Conservation (phyloP, 2,888 invertebrate genomes). For the Adineta ricciae region DNA sequence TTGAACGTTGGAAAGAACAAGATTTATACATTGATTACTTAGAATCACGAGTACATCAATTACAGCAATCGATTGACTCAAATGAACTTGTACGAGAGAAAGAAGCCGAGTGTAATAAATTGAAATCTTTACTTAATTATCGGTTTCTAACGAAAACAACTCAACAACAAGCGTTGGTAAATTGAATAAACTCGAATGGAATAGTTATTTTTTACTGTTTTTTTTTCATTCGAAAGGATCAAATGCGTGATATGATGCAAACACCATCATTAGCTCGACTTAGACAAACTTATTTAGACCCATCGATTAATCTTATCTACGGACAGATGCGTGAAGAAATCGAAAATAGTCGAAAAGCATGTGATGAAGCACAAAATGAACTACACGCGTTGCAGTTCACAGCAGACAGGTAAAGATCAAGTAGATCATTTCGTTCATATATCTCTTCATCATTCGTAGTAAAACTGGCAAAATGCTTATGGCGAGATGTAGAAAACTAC, state of each 20-base stretch:
- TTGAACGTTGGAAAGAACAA: background rate
- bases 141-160: background rate
- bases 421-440: no score
- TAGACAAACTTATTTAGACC: constrained; percentile 76
- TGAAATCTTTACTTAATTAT: background rate
- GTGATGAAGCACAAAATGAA: constrained; percentile 94
- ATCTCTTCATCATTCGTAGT: background rate
- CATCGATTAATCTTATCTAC: constrained; percentile 84
- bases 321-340: constrained; percentile 80
- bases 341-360: constrained; percentile 72
- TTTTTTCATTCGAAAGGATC: background rate
- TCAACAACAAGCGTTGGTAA: background rate
- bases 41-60: background rate
- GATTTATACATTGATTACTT: background rate
- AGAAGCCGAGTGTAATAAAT: background rate
- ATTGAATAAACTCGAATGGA: background rate
- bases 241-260: background rate
- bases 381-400: constrained; percentile 96
- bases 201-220: no score
- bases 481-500: constrained; percentile 16
- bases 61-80: background rate
- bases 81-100: background rate
- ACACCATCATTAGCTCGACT: constrained; percentile 52
- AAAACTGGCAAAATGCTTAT: constrained; percentile 6
- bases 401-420: constrained; percentile 65